Evolutionary conservation across 23 tunicate species (phyloP).

Genomic region (Ciona savignyi): DNA sequence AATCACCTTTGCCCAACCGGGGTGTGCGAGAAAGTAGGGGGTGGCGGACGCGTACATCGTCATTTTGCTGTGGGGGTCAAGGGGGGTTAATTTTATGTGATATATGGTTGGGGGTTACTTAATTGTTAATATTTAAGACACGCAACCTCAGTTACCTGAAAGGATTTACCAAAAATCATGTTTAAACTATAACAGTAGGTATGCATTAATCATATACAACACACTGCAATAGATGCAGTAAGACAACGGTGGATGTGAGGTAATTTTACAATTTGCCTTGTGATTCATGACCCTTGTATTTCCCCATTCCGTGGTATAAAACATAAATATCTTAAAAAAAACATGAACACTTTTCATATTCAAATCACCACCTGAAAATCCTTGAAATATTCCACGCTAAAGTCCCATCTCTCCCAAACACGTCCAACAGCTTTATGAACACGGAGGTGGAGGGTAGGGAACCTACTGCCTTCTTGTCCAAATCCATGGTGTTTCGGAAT

Average conservation of each 20-base stretch:
- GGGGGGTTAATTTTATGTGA: neutral
- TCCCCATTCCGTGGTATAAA: no score
- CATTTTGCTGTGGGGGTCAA: constrained; percentile 57
- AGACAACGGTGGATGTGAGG: no score
- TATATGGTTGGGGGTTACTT: neutral
- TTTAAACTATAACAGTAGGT: no score
- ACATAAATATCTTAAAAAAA: no score
- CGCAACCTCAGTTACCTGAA: no score
- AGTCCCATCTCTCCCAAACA: constrained; percentile 33
- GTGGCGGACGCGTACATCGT: constrained; percentile 36
- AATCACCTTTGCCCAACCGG: constrained; percentile 34
- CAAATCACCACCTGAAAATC: constrained; percentile 35
- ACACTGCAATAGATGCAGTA: no score
- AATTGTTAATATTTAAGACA: no score
- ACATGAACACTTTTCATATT: no score
- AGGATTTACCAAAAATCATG: no score
- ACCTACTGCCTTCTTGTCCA: constrained; percentile 25
- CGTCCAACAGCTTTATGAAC: constrained; percentile 13
- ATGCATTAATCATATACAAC: no score
- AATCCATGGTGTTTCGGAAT: constrained; percentile 45
- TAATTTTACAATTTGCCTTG: no score
- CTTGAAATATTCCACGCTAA: constrained; percentile 48
- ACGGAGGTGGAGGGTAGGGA: neutral
- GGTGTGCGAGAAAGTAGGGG: neutral
- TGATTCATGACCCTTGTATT: no score